phyloP scores from a whole-genome alignment of 2,888 invertebrate genomes.

The Ernsta delagoae region DNA sequence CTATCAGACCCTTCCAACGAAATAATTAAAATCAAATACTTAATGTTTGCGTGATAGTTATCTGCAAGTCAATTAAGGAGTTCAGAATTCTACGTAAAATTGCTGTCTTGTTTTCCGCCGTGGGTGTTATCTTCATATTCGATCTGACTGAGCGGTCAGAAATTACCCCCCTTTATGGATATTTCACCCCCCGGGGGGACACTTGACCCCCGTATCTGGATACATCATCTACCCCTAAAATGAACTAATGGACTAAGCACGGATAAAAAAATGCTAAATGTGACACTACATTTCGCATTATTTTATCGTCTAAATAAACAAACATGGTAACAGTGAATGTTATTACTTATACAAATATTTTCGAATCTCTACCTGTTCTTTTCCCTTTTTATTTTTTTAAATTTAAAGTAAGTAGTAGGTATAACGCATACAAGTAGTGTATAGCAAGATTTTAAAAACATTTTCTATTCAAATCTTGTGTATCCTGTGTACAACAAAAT shows the following conservation, averaged over 20 bases:
- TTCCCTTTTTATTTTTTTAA: too few species aligned
- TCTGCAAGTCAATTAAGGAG: conserved; percentile 79
- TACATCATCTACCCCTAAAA: conserved; percentile 82
- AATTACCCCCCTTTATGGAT: conserved; percentile 82
- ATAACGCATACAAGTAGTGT: too few species aligned
- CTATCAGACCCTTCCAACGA: conserved; percentile 51
- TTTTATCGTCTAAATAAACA: not conserved
- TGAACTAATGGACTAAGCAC: conserved; percentile 74
- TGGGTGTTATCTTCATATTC: conserved; percentile 70
- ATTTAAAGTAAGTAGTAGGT: too few species aligned
- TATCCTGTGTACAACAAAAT: too few species aligned
- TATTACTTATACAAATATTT: too few species aligned
- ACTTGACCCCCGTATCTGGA: conserved; percentile 82
- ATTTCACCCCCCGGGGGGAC: conserved; percentile 81
- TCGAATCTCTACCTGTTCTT: too few species aligned
- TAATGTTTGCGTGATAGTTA: conserved; percentile 70
- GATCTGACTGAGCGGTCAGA: conserved; percentile 79
- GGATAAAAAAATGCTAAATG: conserved; percentile 54
- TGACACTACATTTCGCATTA: conserved; percentile 38
- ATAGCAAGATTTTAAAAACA: too few species aligned
- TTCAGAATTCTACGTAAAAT: conserved; percentile 77
- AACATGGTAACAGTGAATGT: too few species aligned
- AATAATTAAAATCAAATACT: conserved; percentile 77
- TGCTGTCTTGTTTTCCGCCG: conserved; percentile 80
- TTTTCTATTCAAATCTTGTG: too few species aligned